Base-by-base conservation (phyloP, 2,888 invertebrate species). In the Leptogaster cylindrica region DNA sequence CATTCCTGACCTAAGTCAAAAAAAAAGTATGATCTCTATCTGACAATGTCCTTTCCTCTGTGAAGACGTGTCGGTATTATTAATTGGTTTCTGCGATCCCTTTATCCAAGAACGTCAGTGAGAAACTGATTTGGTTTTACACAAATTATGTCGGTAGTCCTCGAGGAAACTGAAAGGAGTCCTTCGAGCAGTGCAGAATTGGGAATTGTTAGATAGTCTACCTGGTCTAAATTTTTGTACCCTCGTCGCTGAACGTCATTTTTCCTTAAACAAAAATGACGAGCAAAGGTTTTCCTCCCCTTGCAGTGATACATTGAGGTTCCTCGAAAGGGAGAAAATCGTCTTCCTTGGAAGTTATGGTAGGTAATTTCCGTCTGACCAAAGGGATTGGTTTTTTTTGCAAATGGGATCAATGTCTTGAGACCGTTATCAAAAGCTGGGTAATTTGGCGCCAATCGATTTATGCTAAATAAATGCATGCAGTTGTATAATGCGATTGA, bases 371-470 rank as follows among this genome's bases (percentile, higher is more conserved):
- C 23, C 25, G 25, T 48, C 48, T 48, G 48, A 48, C 48, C 48
- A 23, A 3, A 20, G 27, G 48, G 48, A 27, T 25, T 61, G 61
- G 25, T 46, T 46, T 16, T 61, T 61, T 61, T 61, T 44, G 61
- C 61, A 61, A 61, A 27, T 14, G 23, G 55, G 39, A 55, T 3
- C 20, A 39, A 31, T 14, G 14, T 25, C 20, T 10, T 36, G 39
- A 36, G 39, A 55, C 55, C 55, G 55, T 55, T 44, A 44, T 61
- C 28, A 44, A 61, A 61, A 61, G 2, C 27, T 44, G 61, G 61
- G 61, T 12, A 61, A 61, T 44, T 61, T 61, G 61, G 61, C 61
- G 61, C 27, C 44, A 61, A 44, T 61, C 25, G 28, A 61, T 55
- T 55, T 55, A 55, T 55, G 36, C 55, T 18, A 41, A 39, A 41